phyloP scores from a whole-genome alignment of 2,888 invertebrate species.

The Mesorhabditis spiculigera region DNA sequence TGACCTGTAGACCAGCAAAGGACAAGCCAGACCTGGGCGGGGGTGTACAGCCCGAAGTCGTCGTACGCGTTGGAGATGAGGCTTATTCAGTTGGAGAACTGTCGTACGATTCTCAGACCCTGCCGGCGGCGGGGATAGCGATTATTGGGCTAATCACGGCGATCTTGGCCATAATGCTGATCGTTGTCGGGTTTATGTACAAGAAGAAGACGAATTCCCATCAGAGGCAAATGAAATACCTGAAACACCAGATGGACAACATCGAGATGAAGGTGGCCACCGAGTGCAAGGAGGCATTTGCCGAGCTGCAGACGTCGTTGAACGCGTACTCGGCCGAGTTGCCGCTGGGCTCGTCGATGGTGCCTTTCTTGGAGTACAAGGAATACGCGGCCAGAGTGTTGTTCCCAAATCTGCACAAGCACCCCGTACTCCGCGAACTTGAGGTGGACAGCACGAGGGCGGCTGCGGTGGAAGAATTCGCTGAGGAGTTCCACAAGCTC shows the following conservation, averaged over 20 bases:
- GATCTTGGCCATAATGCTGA: conserved; percentile 60
- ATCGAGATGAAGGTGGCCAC: conserved; percentile 59
- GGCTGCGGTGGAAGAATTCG: conserved; percentile 78
- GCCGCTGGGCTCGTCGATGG: conserved; percentile 64
- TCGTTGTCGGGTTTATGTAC: conserved; percentile 64
- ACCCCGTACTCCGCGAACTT: conserved; percentile 74
- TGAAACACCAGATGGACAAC: conserved; percentile 77
- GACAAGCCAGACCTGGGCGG: conserved; percentile 67
- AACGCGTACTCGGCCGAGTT: conserved; percentile 65
- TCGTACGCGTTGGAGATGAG: conserved; percentile 39
- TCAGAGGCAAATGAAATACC: conserved; percentile 89
- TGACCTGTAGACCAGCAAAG: conserved; percentile 88
- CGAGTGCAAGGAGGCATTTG: conserved; percentile 73
- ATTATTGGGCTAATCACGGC: conserved; percentile 41
- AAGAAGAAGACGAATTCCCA: conserved; percentile 80
- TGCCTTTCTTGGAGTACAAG: conserved; percentile 95
- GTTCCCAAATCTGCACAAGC: conserved; percentile 73
- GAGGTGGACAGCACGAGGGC: conserved; percentile 58
- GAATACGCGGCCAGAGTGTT: conserved; percentile 40
- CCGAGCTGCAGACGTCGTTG: conserved; percentile 98
- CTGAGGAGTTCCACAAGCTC: conserved; percentile 84
- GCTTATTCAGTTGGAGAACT: conserved; percentile 34
- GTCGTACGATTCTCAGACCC: conserved; percentile 40
- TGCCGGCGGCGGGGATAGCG: conserved; percentile 34
- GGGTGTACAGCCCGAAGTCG: conserved; percentile 45